Evolutionary conservation across 1,140 invertebrate genomes (phyloP).

Genomic region (Drosophila oshimai): DNA sequence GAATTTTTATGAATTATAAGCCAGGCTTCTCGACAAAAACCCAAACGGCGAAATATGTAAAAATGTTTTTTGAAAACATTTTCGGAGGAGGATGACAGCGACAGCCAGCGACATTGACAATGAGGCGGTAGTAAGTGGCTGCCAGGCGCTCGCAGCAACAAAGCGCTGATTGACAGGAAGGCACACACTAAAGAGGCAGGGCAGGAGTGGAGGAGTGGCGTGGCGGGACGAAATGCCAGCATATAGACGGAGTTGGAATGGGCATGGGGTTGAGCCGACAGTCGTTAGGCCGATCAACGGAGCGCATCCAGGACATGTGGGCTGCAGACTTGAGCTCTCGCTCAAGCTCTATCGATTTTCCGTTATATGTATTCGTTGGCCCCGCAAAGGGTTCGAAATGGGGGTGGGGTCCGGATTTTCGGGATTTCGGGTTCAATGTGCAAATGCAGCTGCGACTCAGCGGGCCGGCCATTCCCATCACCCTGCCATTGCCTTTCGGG

Average conservation of each 20-base stretch:
- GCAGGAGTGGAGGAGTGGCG: background rate
- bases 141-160: constrained; percentile 57
- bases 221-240: constrained; percentile 13
- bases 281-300: constrained; percentile 70
- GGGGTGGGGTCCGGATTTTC: background rate
- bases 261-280: constrained; percentile 8
- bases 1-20: constrained; percentile 78
- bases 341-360: constrained; percentile 61
- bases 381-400: constrained; percentile 4
- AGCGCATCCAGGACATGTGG: constrained; percentile 71
- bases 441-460: constrained; percentile 53
- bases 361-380: background rate
- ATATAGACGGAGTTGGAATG: background rate
- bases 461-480: constrained; percentile 12
- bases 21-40: constrained; percentile 30
- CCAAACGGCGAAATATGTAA: constrained; percentile 56
- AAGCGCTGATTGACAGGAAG: constrained; percentile 76
- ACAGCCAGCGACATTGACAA: constrained; percentile 72
- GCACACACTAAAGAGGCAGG: constrained; percentile 9
- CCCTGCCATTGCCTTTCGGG: constrained; percentile 36
- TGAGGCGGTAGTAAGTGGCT: constrained; percentile 76
- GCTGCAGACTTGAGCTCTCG: constrained; percentile 17
- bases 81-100: constrained; percentile 47
- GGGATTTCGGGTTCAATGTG: constrained; percentile 16
- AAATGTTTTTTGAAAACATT: constrained; percentile 59